Conservation (phyloP, 2,113 vertebrate species). For the Alethe castanea region DNA sequence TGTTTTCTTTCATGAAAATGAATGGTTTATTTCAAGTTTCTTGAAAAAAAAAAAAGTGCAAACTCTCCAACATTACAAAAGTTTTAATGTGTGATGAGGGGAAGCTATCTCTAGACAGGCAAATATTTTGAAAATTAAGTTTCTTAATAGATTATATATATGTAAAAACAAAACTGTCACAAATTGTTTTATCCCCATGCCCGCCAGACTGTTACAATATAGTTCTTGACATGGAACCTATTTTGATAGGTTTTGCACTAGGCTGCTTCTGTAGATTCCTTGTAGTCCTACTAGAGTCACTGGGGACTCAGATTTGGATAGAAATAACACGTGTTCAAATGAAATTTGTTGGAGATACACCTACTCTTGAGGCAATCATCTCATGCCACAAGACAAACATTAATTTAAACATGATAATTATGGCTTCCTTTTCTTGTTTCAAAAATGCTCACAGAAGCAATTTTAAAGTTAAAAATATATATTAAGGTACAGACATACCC, state of each 20-base stretch:
- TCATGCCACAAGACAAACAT: neutral
- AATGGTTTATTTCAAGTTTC: neutral
- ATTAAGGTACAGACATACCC: neutral
- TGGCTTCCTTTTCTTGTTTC: neutral
- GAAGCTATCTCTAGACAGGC: neutral
- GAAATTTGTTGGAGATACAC: neutral
- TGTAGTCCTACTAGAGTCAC: neutral
- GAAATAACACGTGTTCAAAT: neutral
- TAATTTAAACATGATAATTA: neutral
- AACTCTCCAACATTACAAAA: neutral
- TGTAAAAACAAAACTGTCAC: neutral
- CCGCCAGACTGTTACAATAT: neutral
- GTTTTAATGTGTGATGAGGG: neutral
- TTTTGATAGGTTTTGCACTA: neutral
- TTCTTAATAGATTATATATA: neutral
- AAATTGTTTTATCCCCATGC: neutral
- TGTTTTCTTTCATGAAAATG: neutral
- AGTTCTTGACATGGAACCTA: neutral
- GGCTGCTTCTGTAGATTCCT: neutral
- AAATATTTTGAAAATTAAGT: neutral
- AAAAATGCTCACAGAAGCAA: neutral
- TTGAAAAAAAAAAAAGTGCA: rapidly evolving
- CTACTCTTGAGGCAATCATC: neutral
- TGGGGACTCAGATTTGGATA: neutral
- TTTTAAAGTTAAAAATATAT: neutral